These are phyloP conservation scores for Cynoglossus semilaevis DNA, from an alignment of 2,113 vertebrate genomes.

Conservation along the genomic window DNA sequence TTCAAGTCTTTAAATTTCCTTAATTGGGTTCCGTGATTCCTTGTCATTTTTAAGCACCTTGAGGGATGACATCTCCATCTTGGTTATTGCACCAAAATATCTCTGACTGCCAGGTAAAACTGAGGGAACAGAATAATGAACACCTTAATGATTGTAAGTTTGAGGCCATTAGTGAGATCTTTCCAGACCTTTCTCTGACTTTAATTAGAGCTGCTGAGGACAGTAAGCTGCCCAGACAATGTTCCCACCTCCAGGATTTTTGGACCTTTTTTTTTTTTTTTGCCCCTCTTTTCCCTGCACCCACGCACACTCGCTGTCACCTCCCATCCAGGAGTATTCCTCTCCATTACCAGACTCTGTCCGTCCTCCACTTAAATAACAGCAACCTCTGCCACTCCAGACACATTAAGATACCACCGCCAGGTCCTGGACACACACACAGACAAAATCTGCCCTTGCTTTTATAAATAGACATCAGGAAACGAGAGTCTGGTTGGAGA, in stretches of 20 bases:
- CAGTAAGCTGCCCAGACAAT: not conserved
- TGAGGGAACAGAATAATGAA: not conserved
- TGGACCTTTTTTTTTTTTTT: slow-evolving; percentile 11
- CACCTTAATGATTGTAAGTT: not conserved
- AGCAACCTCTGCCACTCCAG: slow-evolving; percentile 70
- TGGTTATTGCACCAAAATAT: not conserved
- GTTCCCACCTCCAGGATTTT: slow-evolving; percentile 13
- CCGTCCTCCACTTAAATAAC: slow-evolving; percentile 74
- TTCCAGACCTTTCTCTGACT: not conserved
- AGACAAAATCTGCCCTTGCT: slow-evolving; percentile 33
- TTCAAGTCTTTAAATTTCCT: not conserved
- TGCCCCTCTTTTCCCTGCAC: slow-evolving; percentile 23
- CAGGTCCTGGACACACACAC: slow-evolving; percentile 38
- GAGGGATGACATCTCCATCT: not conserved
- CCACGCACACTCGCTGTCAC: slow-evolving; percentile 51
- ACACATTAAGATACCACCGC: slow-evolving; percentile 69
- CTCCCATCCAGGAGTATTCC: slow-evolving; percentile 64
- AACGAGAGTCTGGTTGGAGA: slow-evolving; percentile 59
- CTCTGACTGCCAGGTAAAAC: not conserved
- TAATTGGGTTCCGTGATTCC: not conserved
- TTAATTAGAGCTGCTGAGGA: not conserved
- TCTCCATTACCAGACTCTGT: slow-evolving; percentile 71
- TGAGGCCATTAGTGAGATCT: not conserved
- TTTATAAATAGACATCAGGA: slow-evolving; percentile 74
- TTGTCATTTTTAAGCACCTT: not conserved